Percentiles rank a stretch among this genome's conserved stretches.
phyloP scores from a whole-genome alignment of 1,140 invertebrate species.

The Streblospio benedicti region DNA sequence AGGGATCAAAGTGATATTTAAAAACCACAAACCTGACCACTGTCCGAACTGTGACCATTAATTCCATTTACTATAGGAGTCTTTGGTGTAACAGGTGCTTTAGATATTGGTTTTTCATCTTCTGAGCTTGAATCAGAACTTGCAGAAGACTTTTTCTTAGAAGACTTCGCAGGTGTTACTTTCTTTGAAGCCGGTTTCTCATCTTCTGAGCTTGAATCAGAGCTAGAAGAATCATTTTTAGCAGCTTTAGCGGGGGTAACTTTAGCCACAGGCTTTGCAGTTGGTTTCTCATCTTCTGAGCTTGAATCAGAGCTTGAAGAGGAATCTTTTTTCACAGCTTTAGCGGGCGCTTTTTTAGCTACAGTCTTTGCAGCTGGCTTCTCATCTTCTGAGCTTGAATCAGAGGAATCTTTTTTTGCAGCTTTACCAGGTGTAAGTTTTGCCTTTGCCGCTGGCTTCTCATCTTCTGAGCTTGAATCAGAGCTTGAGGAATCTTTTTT shows the following conservation, averaged over 20 bases:
- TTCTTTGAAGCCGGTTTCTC: background rate
- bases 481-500: no score
- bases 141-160: constrained; percentile 13
- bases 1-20: constrained; percentile 11
- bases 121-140: constrained; percentile 14
- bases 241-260: constrained; percentile 11
- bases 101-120: background rate
- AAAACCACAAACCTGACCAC: background rate
- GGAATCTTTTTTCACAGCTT: background rate
- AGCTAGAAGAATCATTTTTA: background rate
- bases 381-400: no score
- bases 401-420: no score
- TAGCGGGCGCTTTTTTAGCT: constrained; percentile 4
- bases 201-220: background rate
- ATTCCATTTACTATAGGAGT: constrained; percentile 15
- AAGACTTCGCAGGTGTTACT: background rate
- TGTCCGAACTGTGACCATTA: background rate
- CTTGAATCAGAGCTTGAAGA: background rate
- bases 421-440: no score
- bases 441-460: no score
- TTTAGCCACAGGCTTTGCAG: background rate
- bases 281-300: background rate
- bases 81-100: background rate
- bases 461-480: no score
- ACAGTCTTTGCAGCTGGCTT: constrained; percentile 14